These are phyloP conservation scores for Amyelois transitella DNA, from an alignment of 1,140 invertebrate species.

Conservation along the genomic window DNA sequence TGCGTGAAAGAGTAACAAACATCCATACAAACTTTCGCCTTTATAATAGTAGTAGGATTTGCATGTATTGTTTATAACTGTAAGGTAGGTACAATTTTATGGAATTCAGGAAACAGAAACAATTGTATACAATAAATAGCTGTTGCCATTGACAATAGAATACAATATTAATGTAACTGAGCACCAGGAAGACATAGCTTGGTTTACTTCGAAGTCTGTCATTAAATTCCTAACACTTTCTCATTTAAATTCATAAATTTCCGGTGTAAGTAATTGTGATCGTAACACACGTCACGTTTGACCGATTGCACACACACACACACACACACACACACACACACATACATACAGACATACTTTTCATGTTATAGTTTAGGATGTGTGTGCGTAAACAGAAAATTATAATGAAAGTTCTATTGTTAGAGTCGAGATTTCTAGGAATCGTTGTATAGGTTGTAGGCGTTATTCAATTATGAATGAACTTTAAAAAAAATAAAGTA, in stretches of 20 bases:
- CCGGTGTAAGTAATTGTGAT: constrained; percentile 60
- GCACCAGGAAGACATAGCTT: constrained; percentile 60
- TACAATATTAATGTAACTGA: constrained; percentile 58
- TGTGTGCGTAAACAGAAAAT: constrained; percentile 7
- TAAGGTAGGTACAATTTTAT: neutral
- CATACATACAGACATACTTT: constrained; percentile 45
- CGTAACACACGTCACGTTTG: constrained; percentile 50
- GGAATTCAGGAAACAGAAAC: constrained; percentile 9
- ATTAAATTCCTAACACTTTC: constrained; percentile 73
- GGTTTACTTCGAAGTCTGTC: constrained; percentile 61
- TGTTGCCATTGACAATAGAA: constrained; percentile 46
- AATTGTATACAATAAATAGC: constrained; percentile 8
- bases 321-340: constrained; percentile 18
- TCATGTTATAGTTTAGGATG: constrained; percentile 14
- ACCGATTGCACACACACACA: constrained; percentile 48
- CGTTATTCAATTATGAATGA: neutral
- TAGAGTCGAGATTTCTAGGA: neutral
- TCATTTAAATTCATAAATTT: constrained; percentile 74
- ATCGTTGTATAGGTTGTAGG: constrained; percentile 1
- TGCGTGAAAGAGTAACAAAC: no score
- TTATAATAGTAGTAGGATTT: no score
- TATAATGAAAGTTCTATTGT: constrained; percentile 7
- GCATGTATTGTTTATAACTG: no score
- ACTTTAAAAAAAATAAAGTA: neutral
- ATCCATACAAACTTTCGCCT: no score